Evolutionary conservation across 1,140 invertebrate genomes (phyloP).

Genomic region (Zaprionus taronus): DNA sequence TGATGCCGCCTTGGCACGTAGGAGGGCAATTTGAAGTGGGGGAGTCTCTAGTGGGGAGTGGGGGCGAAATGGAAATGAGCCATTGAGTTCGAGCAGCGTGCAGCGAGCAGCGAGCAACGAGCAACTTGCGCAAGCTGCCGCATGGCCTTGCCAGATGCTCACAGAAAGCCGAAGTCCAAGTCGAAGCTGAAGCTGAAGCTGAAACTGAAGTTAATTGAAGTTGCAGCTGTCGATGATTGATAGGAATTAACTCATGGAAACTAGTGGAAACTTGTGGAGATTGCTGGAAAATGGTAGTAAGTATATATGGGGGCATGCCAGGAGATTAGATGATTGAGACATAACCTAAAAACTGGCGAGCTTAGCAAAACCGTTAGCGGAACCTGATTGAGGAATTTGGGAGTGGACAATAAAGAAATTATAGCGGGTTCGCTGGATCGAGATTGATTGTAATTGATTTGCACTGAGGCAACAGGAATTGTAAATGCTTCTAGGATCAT

Average conservation of each 20-base stretch:
- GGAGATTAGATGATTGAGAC: slow-evolving; percentile 1
- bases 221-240: slow-evolving; percentile 23
- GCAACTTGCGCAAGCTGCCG: slow-evolving; percentile 39
- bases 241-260: slow-evolving; percentile 9
- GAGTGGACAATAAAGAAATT: not conserved
- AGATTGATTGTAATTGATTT: not conserved
- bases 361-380: slow-evolving; percentile 1
- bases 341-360: slow-evolving; percentile 3
- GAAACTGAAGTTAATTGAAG: slow-evolving; percentile 7
- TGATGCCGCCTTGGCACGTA: slow-evolving; percentile 64
- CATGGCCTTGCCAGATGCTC: slow-evolving; percentile 36
- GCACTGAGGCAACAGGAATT: too few relatives aligned
- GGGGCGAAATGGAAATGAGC: slow-evolving; percentile 38
- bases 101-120: not conserved
- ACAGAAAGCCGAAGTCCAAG: slow-evolving; percentile 10
- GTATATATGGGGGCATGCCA: not conserved
- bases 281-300: not conserved
- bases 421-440: not conserved
- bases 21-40: slow-evolving; percentile 27
- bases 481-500: too few relatives aligned
- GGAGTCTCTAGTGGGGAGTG: slow-evolving; percentile 27
- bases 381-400: slow-evolving; percentile 2
- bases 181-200: not conserved
- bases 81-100: slow-evolving; percentile 3
- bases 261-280: not conserved